Conservation (phyloP, 1,140 invertebrate species). For the Rhyzopertha dominica region DNA sequence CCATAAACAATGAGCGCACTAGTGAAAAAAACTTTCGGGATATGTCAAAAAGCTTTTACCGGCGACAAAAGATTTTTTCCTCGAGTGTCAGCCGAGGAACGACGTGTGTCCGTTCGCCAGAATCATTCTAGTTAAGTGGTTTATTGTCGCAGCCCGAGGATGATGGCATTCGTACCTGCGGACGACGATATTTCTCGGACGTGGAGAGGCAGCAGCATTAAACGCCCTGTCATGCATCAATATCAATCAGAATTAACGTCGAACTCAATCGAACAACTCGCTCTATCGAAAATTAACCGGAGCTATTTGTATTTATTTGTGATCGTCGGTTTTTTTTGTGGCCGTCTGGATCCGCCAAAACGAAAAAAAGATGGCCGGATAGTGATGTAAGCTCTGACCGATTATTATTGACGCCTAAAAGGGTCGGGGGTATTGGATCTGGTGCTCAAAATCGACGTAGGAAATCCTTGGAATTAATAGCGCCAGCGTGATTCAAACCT, state of each 20-base stretch:
- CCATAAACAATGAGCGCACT: constrained; percentile 33
- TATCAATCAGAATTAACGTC: constrained; percentile 42
- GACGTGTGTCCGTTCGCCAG: constrained; percentile 43
- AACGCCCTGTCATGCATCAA: constrained; percentile 31
- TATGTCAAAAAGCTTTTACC: constrained; percentile 46
- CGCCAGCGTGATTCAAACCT: no score
- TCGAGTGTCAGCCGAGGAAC: constrained; percentile 37
- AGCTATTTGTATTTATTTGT: no score
- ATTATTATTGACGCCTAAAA: no score
- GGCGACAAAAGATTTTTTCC: constrained; percentile 42
- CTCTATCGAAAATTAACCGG: no score
- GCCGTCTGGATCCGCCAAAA: no score
- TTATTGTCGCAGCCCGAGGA: constrained; percentile 41
- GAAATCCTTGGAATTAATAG: no score
- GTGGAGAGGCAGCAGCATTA: constrained; percentile 13
- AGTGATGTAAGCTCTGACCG: no score
- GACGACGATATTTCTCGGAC: constrained; percentile 1
- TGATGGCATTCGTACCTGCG: constrained; percentile 24
- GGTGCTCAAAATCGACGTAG: no score
- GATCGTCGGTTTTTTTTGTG: no score
- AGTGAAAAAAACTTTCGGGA: constrained; percentile 35
- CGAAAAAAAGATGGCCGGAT: no score
- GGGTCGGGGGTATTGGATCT: no score
- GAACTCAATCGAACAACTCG: no score
- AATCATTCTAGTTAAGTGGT: constrained; percentile 45